Evolutionary conservation across 2,797 vertebrate species (phyloP), one percentile per base, ranked within the genome.

Genomic region (Hippopotamyrus pictus): DNA sequence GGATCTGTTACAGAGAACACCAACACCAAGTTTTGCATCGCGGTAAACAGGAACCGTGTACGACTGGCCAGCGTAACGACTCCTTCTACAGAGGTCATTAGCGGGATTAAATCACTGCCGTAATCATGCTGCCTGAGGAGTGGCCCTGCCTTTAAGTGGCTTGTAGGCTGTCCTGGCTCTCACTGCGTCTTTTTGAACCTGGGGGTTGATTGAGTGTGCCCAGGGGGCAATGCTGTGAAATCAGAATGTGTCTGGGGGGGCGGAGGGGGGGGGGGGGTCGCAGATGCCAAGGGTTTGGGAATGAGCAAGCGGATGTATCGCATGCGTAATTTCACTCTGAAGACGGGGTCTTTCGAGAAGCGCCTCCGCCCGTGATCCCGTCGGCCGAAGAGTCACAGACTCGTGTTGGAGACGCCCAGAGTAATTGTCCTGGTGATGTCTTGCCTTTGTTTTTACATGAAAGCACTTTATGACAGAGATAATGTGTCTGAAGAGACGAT

Each of bases 401-500:
- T 44, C 41, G 9, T 44, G 19, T 5, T n/a, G 79, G 79, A 22
- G 48, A 33, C 17, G 25, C 37, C 37, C 83, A 9, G 19, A n/a
- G 57, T 57, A 2, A 51, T 17, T 65, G 12, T 86, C 85, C 41
- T 65, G 22, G 6, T 59, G 29, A 54, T 79, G 88, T 65, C 82
- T 89, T 65, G 11, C 25, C 25, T 87, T 88, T 46, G 46, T 65
- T 50, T 37, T 51, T 51, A 69, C 11, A 84, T 19, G 25, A 88
- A 89, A 86, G 82, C 88, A 89, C 88, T 86, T 89, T 89, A 76
- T 89, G 7, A 65, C 53, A 85, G 25, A 62, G 8, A 54, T 51
- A 25, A 11, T 54, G 59, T 41, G 17, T 51, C 44, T 54, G 46
- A 22, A 25, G 44, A 85, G 22, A 85, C n/a, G 17, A 84, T 48